Evolutionary conservation across 1,140 invertebrate species (phyloP).

Genomic region (Gryllus bimaculatus): DNA sequence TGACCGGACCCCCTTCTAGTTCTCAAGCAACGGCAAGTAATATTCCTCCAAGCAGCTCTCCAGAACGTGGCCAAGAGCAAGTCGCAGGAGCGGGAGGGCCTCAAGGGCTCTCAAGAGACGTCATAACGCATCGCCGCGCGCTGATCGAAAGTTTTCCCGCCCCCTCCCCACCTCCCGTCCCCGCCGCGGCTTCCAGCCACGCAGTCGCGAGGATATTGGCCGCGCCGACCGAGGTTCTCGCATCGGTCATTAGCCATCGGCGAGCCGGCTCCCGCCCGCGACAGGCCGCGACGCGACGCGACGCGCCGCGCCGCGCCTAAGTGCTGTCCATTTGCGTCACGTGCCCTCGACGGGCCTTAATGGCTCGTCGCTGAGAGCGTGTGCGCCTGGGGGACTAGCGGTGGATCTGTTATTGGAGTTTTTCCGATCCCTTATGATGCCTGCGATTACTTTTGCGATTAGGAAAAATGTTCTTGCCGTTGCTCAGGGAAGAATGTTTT

Average conservation of each 20-base stretch:
- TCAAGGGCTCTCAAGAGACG: not conserved
- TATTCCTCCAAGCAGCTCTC: no score
- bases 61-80: no score
- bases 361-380: not conserved
- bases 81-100: no score
- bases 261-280: no score
- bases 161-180: no score
- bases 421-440: not conserved
- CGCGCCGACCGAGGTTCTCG: not conserved
- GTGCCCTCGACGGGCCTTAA: not conserved
- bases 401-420: not conserved
- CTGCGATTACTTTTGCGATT: no score
- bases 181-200: not conserved
- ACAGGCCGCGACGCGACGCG: no score
- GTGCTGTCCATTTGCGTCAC: not conserved
- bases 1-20: no score
- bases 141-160: not conserved
- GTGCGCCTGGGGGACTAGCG: not conserved
- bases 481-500: no score
- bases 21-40: no score
- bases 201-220: no score
- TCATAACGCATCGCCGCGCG: not conserved
- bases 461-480: no score
- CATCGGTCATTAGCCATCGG: not conserved
- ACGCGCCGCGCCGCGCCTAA: not conserved